Conservation (phyloP, 1,140 invertebrate species). For the Pomacea maculata region DNA sequence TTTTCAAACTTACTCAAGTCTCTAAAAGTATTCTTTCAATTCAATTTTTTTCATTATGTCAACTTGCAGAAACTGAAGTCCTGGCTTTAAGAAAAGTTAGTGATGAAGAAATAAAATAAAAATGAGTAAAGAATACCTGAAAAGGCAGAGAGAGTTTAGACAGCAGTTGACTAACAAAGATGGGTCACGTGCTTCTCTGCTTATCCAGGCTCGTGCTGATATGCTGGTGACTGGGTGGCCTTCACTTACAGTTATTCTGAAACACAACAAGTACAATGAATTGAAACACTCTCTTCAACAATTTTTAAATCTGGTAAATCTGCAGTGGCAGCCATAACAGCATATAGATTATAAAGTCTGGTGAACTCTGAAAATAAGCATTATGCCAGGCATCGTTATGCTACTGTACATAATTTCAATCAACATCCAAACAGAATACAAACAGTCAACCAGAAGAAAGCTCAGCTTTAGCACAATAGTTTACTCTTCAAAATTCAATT, state of each 20-base stretch:
- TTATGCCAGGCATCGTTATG: no score
- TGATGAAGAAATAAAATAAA: background rate
- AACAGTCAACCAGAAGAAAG: no score
- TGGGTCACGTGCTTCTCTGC: constrained; percentile 79
- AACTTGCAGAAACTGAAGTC: background rate
- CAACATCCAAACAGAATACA: no score
- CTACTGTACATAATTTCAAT: no score
- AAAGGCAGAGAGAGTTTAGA: constrained; percentile 78
- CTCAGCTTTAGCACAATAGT: no score
- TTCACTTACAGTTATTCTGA: constrained; percentile 67
- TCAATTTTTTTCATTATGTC: background rate
- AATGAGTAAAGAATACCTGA: constrained; percentile 65
- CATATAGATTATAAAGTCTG: no score
- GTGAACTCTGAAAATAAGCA: no score
- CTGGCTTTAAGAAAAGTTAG: background rate
- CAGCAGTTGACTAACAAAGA: constrained; percentile 82
- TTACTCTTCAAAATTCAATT: no score
- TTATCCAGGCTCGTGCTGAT: constrained; percentile 84
- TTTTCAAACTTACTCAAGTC: no score
- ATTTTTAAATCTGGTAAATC: no score
- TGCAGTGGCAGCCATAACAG: no score
- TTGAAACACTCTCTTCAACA: no score
- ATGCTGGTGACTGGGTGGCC: constrained; percentile 76
- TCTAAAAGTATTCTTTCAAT: background rate
- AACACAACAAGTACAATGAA: constrained; percentile 6